Evolutionary conservation across 2,888 invertebrate species (phyloP).

Genomic region (Temnothorax rugatulus): DNA sequence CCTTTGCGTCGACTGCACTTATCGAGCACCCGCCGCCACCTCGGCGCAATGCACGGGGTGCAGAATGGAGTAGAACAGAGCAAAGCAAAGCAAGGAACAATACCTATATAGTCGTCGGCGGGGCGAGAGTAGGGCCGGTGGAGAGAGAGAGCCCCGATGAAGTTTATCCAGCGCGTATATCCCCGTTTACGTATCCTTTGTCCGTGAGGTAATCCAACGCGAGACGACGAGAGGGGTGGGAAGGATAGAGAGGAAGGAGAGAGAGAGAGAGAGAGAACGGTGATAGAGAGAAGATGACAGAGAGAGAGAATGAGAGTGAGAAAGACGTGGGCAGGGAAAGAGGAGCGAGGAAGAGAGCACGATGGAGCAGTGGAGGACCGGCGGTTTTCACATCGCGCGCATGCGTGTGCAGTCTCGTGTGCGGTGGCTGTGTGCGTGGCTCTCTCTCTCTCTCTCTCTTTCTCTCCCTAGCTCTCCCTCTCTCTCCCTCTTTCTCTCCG

Average conservation of each 20-base stretch:
- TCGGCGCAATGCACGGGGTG: slow-evolving; percentile 36
- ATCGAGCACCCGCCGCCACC: slow-evolving; percentile 44
- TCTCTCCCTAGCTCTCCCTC: not conserved
- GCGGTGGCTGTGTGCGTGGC: not conserved
- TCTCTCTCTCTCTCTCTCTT: not conserved
- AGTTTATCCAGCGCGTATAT: slow-evolving; percentile 66
- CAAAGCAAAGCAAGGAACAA: slow-evolving; percentile 45
- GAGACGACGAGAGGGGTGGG: slow-evolving; percentile 29
- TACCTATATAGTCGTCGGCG: slow-evolving; percentile 42
- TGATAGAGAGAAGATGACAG: not conserved
- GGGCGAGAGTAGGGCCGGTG: not conserved
- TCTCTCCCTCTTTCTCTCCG: not conserved
- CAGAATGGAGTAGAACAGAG: slow-evolving; percentile 33
- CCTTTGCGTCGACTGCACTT: slow-evolving; percentile 27
- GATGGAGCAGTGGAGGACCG: slow-evolving; percentile 44
- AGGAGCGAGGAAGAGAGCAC: slow-evolving; percentile 45
- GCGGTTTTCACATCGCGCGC: slow-evolving; percentile 56
- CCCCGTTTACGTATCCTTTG: slow-evolving; percentile 75
- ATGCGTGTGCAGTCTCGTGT: slow-evolving; percentile 39
- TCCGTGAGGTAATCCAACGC: slow-evolving; percentile 73
- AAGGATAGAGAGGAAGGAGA: not conserved
- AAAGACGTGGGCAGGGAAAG: slow-evolving; percentile 9
- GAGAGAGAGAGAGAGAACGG: slow-evolving; percentile 17
- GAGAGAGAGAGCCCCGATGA: slow-evolving; percentile 34
- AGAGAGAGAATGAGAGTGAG: not conserved